These are phyloP conservation scores for Vollenhovia emeryi DNA, from an alignment of 1,140 invertebrate species.

Conservation along the genomic window DNA sequence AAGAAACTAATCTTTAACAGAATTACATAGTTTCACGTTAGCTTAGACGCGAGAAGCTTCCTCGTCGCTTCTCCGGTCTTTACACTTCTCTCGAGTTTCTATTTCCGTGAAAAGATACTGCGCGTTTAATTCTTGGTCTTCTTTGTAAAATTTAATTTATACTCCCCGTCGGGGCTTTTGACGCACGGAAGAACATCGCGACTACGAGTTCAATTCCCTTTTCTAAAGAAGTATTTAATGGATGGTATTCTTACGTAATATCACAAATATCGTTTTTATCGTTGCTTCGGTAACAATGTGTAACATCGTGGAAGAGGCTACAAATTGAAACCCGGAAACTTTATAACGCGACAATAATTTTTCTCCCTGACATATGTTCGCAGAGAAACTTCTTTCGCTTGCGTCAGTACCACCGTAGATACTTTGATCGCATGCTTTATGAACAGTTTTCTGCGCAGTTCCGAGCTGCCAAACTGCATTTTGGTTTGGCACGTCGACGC, in stretches of 20 bases:
- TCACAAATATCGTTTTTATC: slow-evolving; percentile 60
- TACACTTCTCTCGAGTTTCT: slow-evolving; percentile 56
- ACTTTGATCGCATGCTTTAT: slow-evolving; percentile 40
- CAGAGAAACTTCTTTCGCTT: not conserved
- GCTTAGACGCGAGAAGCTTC: not conserved
- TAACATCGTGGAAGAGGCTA: not conserved
- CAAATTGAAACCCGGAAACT: not conserved
- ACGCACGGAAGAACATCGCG: slow-evolving; percentile 28
- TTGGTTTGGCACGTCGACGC: slow-evolving; percentile 24
- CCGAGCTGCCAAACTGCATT: not conserved
- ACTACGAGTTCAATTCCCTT: slow-evolving; percentile 60
- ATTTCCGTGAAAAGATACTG: slow-evolving; percentile 54
- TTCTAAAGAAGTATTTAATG: slow-evolving; percentile 58
- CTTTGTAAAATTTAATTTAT: slow-evolving; percentile 75
- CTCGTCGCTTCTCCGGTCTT: slow-evolving; percentile 32
- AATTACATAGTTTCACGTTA: not conserved
- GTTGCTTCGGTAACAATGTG: slow-evolving; percentile 55
- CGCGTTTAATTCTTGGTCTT: slow-evolving; percentile 59
- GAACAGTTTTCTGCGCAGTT: slow-evolving; percentile 22
- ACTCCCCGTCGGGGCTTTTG: slow-evolving; percentile 23
- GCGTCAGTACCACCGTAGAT: not conserved
- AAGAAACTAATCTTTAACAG: too few relatives aligned
- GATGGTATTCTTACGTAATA: slow-evolving; percentile 65
- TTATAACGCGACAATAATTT: slow-evolving; percentile 49
- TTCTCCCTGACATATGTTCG: not conserved